Percentiles rank a stretch among this genome's conserved stretches.
These are phyloP conservation scores for Tringa solitaria DNA, from an alignment of 2,113 vertebrate species.

Conservation along the genomic window DNA sequence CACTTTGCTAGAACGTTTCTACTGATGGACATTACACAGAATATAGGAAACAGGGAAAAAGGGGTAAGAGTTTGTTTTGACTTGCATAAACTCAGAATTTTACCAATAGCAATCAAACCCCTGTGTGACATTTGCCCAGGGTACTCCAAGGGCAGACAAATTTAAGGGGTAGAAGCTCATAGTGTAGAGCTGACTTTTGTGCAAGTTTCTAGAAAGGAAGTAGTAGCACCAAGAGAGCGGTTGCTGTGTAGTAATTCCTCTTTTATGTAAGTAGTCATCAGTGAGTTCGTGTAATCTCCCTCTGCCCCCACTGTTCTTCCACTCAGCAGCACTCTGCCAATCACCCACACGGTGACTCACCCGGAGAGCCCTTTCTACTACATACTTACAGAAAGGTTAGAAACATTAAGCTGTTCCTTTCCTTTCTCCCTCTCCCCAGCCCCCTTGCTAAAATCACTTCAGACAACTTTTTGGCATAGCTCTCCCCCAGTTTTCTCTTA, in stretches of 20 bases:
- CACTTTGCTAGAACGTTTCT: not conserved
- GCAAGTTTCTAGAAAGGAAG: not conserved
- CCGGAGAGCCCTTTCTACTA: not conserved
- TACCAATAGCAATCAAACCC: not conserved
- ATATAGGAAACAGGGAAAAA: not conserved
- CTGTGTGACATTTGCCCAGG: not conserved
- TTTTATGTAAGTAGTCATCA: constrained; percentile 18
- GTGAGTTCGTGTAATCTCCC: not conserved
- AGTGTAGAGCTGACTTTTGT: not conserved
- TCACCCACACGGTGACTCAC: constrained; percentile 63
- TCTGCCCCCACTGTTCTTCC: not conserved
- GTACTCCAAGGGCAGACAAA: not conserved
- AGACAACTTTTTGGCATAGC: not conserved
- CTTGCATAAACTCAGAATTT: not conserved
- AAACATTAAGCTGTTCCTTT: constrained; percentile 49
- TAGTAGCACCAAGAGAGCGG: fast-evolving
- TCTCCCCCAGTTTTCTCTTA: not conserved
- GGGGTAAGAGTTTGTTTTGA: not conserved
- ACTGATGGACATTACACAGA: not conserved
- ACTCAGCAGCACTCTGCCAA: not conserved
- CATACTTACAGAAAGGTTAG: constrained; percentile 35
- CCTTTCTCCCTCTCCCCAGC: not conserved
- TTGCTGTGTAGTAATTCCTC: constrained; percentile 14
- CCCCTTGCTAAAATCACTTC: not conserved
- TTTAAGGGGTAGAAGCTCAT: not conserved